These are phyloP conservation scores for Lithobates pipiens DNA, from an alignment of 2,797 vertebrate species.

Conservation along the genomic window DNA sequence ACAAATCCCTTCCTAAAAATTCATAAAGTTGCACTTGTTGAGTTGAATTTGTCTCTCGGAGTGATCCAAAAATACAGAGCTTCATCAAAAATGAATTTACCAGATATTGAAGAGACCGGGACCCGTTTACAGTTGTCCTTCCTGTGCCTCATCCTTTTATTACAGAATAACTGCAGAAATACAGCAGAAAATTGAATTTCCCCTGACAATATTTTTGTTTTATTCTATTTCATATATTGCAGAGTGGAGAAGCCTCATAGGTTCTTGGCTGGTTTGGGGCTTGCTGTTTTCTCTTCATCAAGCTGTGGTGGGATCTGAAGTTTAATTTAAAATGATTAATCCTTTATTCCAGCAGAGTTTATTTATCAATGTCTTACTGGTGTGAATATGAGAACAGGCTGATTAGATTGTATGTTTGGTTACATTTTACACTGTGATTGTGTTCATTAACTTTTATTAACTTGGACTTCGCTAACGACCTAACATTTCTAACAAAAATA, in stretches of 20 bases:
- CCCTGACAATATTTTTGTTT: background rate
- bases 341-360: background rate
- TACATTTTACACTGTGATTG: background rate
- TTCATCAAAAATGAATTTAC: constrained; percentile 7
- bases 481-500: background rate
- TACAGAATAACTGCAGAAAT: background rate
- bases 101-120: background rate
- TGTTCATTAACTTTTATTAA: background rate
- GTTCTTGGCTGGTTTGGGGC: background rate
- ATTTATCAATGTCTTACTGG: background rate
- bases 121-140: background rate
- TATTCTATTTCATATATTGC: background rate
- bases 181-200: constrained; percentile 13
- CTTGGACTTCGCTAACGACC: background rate
- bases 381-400: background rate
- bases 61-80: background rate
- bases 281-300: background rate
- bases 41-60: background rate
- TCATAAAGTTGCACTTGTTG: no score
- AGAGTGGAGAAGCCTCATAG: no score
- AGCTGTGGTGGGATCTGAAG: background rate
- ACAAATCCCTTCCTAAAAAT: background rate
- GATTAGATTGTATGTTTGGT: background rate
- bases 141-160: background rate
- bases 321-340: background rate